Base-by-base conservation (phyloP, 2,113 vertebrate species). In the Hippopotamus amphibius region DNA sequence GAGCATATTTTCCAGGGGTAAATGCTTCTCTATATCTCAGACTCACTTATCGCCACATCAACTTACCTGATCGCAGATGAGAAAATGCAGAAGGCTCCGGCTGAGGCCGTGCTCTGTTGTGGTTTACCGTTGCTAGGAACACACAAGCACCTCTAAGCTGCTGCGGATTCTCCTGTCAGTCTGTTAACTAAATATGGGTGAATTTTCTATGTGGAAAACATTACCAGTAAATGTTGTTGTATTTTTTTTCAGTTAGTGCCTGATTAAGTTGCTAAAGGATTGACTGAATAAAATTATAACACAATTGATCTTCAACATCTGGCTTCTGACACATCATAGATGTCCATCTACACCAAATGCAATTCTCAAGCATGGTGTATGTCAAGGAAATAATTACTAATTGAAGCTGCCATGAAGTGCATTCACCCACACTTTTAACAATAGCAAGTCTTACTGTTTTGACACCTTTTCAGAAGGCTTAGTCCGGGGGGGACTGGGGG, bases 41-140 rank as follows among this genome's bases (percentile, higher is more conserved):
- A 24, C 0, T 6, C 30, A 46, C 91, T 72, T 92, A 94, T 82
- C 69, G 93, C 95, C 33, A 96, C 93, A 68, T 26, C 53, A 71
- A 22, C 0, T 11, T 19, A 17, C 69, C 85, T 26, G 46, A 22
- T 93, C 85, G 12, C 26, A 48, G 93, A 94, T 97, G 98, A 98
- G 82, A 95, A 98, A 96, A 95, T 2, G 0, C 98, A 99, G 98
- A 94, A 61, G 94, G 69, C 71, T 48, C 74, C 92, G 69, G 87
- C 66, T 74, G 61, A 59, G 71, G 84, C 33, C 22, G 30, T 74
- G 46, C 83, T 93, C 71, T 93, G 1, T 22, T 50, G 53, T 55
- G 81, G 2, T 7, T 86, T 88, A 89, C 81, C 11, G 97, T 98
- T 98, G 98, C 97, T 98, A 98, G 83, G 96, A 97, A 97, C 98